Percentiles rank a stretch among this genome's conserved stretches.
Evolutionary conservation across 2,113 vertebrate species (phyloP).

Genomic region (Herpailurus yagouaroundi): DNA sequence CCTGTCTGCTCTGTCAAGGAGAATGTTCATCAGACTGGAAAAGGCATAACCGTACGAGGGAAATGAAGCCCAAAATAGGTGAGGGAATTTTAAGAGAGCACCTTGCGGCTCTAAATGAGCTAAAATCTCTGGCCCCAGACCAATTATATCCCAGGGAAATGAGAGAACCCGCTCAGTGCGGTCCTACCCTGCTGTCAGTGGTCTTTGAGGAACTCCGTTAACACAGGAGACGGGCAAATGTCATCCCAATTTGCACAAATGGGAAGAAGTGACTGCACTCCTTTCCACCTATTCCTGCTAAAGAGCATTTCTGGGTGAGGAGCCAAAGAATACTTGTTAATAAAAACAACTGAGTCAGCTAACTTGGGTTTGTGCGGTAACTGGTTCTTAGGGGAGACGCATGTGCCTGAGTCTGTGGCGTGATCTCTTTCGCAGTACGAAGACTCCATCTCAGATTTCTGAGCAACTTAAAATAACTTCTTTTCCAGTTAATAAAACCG

Average conservation of each 20-base stretch:
- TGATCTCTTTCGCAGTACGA: neutral
- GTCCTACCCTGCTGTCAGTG: neutral
- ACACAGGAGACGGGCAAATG: conserved; percentile 7
- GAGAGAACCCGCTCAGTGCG: neutral
- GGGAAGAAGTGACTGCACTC: neutral
- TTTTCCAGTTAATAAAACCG: neutral
- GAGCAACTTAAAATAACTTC: conserved; percentile 1
- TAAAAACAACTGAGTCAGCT: neutral
- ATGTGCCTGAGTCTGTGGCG: neutral
- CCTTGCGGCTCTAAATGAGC: conserved; percentile 63
- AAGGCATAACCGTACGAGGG: neutral
- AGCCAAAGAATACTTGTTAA: neutral
- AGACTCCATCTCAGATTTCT: neutral
- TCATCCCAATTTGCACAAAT: conserved; percentile 37
- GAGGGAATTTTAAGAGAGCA: conserved; percentile 60
- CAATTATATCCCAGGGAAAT: conserved; percentile 43
- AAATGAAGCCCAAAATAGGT: conserved; percentile 62
- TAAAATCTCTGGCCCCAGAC: neutral
- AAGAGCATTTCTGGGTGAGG: conserved; percentile 14
- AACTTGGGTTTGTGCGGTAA: neutral
- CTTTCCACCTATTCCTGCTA: neutral
- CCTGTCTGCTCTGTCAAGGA: conserved; percentile 59
- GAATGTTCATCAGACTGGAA: conserved; percentile 65
- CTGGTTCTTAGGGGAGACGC: neutral
- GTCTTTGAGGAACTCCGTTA: conserved; percentile 37